Evolutionary conservation across 2,113 vertebrate species (phyloP), one percentile per base, ranked within the genome.

Genomic region (Solea solea): DNA sequence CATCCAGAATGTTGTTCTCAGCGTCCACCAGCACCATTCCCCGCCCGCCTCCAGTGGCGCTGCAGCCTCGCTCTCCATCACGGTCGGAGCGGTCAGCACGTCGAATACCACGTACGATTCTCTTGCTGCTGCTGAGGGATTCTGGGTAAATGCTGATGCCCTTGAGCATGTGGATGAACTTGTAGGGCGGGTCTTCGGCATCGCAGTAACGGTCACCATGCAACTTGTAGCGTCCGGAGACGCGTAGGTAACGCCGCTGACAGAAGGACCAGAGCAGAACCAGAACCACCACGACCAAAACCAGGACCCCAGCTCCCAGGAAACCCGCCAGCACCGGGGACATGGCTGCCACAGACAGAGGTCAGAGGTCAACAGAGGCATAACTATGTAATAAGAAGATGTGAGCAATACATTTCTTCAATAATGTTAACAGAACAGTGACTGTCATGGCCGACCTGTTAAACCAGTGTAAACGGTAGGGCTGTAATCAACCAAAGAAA

Each of bases 101-200:
- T 73, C 95, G 86, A 0, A 72, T 91, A 63, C 12, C 75, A 0
- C 94, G 94, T 14, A 96, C 92, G 6, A 96, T 95, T 75, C 96
- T 93, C 90, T 97, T 98, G 88, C 95, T 97, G 94, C 95, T 92
- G 86, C 94, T 97, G 76, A 99, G 91, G 28, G 96, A 94, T 89
- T 99, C 97, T 1, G 97, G 97, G 80, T 98, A 98, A 87, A 99
- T 98, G 80, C 96, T 98, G 91, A 99, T 97, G 68, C 97, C 97
- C 86, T 98, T 98, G 68, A 99, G 87, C 97, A 99, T 99, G 89
- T 99, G 97, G 56, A 98, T 98, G 88, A 99, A 98, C 91, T 97
- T 98, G 88, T 98, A 98, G 0, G 97, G 97, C 0, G 96, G 96
- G 82, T 95, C 93, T 16, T 91, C 88, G 0, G 91, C 66, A 10